Evolutionary conservation across 1,140 invertebrate species (phyloP).

Genomic region (Sycophaga agraensis): DNA sequence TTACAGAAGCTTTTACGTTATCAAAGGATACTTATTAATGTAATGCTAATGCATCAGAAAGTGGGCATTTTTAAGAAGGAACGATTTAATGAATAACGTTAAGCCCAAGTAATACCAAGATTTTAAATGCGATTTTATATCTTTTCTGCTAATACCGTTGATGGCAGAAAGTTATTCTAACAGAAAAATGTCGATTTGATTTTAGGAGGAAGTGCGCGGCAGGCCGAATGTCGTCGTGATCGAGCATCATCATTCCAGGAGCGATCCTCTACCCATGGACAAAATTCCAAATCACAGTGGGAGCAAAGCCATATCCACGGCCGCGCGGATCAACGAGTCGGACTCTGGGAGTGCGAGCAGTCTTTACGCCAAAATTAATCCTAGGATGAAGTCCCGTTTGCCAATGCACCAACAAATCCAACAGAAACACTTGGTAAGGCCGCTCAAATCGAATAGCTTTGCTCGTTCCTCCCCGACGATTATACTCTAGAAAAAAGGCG

Average conservation of each 20-base stretch:
- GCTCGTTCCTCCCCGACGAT: no score
- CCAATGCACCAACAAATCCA: conserved; percentile 23
- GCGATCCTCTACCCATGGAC: conserved; percentile 61
- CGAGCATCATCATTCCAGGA: conserved; percentile 72
- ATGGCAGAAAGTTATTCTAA: no score
- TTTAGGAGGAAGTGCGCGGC: conserved; percentile 8
- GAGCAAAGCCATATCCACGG: conserved; percentile 39
- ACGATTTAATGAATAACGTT: no score
- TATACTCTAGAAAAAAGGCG: no score
- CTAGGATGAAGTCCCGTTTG: conserved; percentile 46
- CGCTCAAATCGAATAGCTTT: no score
- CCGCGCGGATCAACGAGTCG: conserved; percentile 45
- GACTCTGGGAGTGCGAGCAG: conserved; percentile 52
- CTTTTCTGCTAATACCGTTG: no score
- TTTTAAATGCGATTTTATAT: no score
- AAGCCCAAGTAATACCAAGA: no score
- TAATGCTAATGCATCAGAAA: no score
- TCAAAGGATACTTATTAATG: no score
- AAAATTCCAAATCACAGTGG: conserved; percentile 32
- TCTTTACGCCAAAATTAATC: conserved; percentile 53
- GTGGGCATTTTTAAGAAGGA: no score
- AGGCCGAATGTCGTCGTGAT: conserved; percentile 50
- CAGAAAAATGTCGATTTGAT: not conserved
- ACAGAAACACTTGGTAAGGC: conserved; percentile 11
- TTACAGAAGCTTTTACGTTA: no score